Base-by-base conservation (phyloP, 2,797 vertebrate genomes). In the Phrynocephalus forsythii region DNA sequence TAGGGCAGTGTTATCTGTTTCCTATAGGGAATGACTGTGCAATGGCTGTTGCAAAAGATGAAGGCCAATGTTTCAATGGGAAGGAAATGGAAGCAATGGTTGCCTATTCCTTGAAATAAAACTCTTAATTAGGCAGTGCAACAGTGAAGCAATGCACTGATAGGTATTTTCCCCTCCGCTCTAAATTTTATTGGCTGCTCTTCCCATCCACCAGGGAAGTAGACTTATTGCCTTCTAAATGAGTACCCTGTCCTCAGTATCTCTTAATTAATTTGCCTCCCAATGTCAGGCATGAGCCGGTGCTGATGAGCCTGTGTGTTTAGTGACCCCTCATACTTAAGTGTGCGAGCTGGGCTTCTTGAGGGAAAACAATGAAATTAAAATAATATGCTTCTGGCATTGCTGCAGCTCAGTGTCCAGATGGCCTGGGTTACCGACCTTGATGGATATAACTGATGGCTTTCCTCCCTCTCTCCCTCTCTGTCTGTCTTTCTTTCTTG, bases 221-320 rank as follows among this genome's bases (percentile, higher is more conserved):
- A 81, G 68, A 76, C 44, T 87, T 89, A 84, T 90, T 94, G 82
- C 52, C 79, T 83, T 87, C 78, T 72, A 75, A 87, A 87, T 85
- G 52, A 88, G 90, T 10, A 48, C 33, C 24, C 38, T 80, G 89
- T 86, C 56, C 83, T 69, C 28, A 1, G 22, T 15, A 73, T 26
- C 84, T 89, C 88, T 90, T 94, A 91, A 92, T 94, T 93, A 93
- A 93, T 88, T 85, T 89, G 28, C 76, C 13, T 0, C 76, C 73
- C 72, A 22, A 76, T 20, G 0, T 3, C 0, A 88, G 84, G 85
- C 88, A 83, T 38, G 67, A n/a, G 52, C 63, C 50, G 13, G 85
- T 38, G 69, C 88, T 90, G 38, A 91, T 33, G 87, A 89, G 67
- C 71, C 87, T 93, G 87, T 86, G 83, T 88, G 85, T 95, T 89